These are phyloP conservation scores for Notodonta ziczac DNA, from an alignment of 2,888 invertebrate species.

Conservation along the genomic window DNA sequence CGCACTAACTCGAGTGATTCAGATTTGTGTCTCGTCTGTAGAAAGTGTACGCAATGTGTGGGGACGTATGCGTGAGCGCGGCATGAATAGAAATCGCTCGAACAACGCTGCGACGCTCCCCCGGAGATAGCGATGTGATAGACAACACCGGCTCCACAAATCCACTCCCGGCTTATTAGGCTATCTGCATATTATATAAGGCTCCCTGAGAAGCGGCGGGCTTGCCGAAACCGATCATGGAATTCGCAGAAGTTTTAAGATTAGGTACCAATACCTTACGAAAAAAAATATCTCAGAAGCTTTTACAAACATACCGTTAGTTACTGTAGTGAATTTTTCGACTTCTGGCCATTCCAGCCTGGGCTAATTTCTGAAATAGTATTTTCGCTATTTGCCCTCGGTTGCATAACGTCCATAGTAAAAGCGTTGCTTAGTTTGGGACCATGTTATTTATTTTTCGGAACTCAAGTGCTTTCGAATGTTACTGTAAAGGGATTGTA, in stretches of 20 bases:
- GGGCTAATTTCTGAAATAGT: too few relatives aligned
- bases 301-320: too few relatives aligned
- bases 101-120: constrained; percentile 43
- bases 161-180: constrained; percentile 59
- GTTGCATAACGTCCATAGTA: too few relatives aligned
- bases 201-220: constrained; percentile 15
- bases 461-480: too few relatives aligned
- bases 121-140: constrained; percentile 51
- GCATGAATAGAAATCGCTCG: constrained; percentile 78
- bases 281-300: too few relatives aligned
- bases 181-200: constrained; percentile 54
- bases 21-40: constrained; percentile 38
- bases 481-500: too few relatives aligned
- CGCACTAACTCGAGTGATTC: constrained; percentile 38
- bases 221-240: not conserved
- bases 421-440: too few relatives aligned
- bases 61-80: constrained; percentile 49
- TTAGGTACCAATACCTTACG: too few relatives aligned
- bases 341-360: too few relatives aligned
- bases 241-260: not conserved
- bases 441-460: too few relatives aligned
- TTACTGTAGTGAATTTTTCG: too few relatives aligned
- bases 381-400: too few relatives aligned
- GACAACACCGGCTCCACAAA: constrained; percentile 47
- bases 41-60: constrained; percentile 46